Evolutionary conservation across 2,888 invertebrate species (phyloP).

Genomic region (Autographa pulchrina): DNA sequence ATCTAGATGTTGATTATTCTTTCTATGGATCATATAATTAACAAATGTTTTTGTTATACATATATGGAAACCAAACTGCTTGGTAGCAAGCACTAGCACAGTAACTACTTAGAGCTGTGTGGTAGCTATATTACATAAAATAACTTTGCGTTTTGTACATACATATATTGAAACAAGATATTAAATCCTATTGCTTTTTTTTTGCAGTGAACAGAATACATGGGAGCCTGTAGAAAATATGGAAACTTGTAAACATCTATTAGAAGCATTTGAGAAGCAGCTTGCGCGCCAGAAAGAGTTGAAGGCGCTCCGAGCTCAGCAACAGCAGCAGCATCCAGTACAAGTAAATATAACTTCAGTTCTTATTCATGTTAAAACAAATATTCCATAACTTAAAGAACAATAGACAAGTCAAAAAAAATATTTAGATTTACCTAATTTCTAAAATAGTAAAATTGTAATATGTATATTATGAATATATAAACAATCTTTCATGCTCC

Average conservation of each 20-base stretch:
- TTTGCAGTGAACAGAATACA: conserved; percentile 92
- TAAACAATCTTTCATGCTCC: too few species aligned
- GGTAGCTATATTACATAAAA: too few species aligned
- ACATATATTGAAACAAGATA: background rate
- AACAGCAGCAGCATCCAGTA: conserved; percentile 80
- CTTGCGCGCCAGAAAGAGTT: conserved; percentile 93
- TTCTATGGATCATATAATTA: background rate
- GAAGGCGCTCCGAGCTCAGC: conserved; percentile 89
- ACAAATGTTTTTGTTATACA: conserved; percentile 7
- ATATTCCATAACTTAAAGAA: background rate
- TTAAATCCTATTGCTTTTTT: conserved; percentile 4
- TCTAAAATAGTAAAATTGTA: too few species aligned
- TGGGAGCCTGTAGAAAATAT: conserved; percentile 95
- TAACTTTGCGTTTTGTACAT: too few species aligned
- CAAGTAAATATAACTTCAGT: conserved; percentile 65
- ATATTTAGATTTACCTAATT: background rate
- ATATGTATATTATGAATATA: too few species aligned
- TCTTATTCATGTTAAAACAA: background rate
- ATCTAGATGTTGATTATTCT: too few species aligned
- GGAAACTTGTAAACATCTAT: conserved; percentile 92
- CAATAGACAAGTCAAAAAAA: background rate
- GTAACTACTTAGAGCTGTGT: too few species aligned
- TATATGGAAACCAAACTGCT: too few species aligned
- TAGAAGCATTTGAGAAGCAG: conserved; percentile 95
- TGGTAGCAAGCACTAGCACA: too few species aligned